These are phyloP conservation scores for Rotaria sp. DNA, from an alignment of 2,888 invertebrate genomes.

Conservation along the genomic window DNA sequence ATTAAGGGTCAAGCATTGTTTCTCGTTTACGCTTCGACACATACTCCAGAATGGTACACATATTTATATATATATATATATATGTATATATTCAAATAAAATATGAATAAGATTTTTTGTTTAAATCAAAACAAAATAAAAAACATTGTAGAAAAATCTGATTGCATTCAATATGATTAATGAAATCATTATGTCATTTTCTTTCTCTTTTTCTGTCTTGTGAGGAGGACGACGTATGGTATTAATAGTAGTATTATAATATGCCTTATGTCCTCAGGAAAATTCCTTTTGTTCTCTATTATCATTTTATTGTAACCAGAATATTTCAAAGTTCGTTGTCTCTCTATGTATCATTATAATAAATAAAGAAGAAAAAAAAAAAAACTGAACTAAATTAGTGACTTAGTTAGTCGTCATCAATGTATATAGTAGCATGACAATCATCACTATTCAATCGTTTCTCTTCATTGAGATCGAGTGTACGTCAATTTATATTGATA, in stretches of 20 bases:
- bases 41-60: too few species aligned
- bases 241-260: background rate
- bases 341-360: background rate
- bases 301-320: background rate
- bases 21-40: too few species aligned
- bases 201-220: background rate
- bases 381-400: background rate
- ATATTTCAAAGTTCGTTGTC: background rate
- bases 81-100: too few species aligned
- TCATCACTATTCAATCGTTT: background rate
- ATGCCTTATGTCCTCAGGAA: background rate
- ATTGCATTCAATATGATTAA: too few species aligned
- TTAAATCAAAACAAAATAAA: too few species aligned
- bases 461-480: background rate
- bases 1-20: too few species aligned
- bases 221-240: background rate
- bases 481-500: background rate
- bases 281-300: background rate
- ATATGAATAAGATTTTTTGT: too few species aligned
- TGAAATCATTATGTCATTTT: too few species aligned
- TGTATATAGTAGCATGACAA: background rate
- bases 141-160: too few species aligned
- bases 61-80: too few species aligned
- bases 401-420: background rate
- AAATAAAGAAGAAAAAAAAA: background rate